Percentiles rank a stretch among this genome's conserved stretches.
Evolutionary conservation across 2,888 invertebrate genomes (phyloP).

Genomic region (Cyclophora albipunctata): DNA sequence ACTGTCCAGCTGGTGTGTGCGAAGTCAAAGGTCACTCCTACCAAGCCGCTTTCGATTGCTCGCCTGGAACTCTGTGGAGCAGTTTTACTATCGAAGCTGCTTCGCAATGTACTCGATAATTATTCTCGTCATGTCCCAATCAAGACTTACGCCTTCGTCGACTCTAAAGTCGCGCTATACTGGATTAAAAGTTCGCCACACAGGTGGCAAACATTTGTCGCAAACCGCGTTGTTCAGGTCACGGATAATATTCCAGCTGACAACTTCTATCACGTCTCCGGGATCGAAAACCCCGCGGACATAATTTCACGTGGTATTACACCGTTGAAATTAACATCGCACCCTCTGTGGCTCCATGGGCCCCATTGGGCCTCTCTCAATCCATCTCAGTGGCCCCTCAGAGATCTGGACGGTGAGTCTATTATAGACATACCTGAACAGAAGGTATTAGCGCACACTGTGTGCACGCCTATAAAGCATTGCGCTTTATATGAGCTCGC

Average conservation of each 20-base stretch:
- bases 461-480: not conserved
- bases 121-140: not conserved
- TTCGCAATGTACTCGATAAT: not conserved
- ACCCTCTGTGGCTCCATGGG: constrained; percentile 5
- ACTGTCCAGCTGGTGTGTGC: constrained; percentile 3
- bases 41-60: constrained; percentile 2
- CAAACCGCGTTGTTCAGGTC: constrained; percentile 7
- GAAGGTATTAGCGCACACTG: not conserved
- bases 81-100: constrained; percentile 6
- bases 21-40: constrained; percentile 9
- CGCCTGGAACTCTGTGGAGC: constrained; percentile 6
- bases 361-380: constrained; percentile 2
- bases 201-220: constrained; percentile 11
- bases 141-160: constrained; percentile 9
- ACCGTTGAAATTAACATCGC: constrained; percentile 3
- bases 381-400: not conserved
- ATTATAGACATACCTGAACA: not conserved
- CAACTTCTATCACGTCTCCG: constrained; percentile 6
- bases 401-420: not conserved
- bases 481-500: not conserved
- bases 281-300: constrained; percentile 12
- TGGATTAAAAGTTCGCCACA: constrained; percentile 12
- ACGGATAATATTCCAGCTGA: constrained; percentile 1
- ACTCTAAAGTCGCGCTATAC: constrained; percentile 8
- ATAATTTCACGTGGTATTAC: constrained; percentile 10